phyloP scores from a whole-genome alignment of 2,888 invertebrate genomes.

The Hemicrepidius hirtus region DNA sequence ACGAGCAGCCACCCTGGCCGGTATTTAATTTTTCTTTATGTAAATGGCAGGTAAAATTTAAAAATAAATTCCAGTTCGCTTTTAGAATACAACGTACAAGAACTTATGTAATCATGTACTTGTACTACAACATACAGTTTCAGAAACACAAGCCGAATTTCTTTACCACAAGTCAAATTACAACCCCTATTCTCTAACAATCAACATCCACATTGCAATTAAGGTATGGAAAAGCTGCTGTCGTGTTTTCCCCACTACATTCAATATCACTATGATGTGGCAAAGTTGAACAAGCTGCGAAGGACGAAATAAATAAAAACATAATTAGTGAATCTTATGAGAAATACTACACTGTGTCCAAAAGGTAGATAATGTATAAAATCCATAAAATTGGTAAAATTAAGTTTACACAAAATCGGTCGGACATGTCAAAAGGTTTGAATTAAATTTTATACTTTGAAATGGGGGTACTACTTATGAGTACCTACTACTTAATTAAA shows the following conservation, averaged over 20 bases:
- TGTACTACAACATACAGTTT: constrained; percentile 11
- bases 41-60: neutral
- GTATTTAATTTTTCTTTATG: constrained; percentile 1
- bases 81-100: neutral
- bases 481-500: too few species aligned
- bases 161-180: constrained; percentile 31
- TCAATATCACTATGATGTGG: constrained; percentile 1
- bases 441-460: too few species aligned
- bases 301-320: too few species aligned
- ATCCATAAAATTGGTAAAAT: too few species aligned
- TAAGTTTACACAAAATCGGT: too few species aligned
- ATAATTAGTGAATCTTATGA: too few species aligned
- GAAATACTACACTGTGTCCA: too few species aligned
- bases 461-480: too few species aligned
- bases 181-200: constrained; percentile 33
- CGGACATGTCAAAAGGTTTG: too few species aligned
- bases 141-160: constrained; percentile 17
- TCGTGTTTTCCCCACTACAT: constrained; percentile 25
- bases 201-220: constrained; percentile 36
- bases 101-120: neutral
- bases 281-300: neutral
- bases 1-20: too few species aligned
- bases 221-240: constrained; percentile 20
- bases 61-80: too few species aligned
- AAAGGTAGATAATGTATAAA: too few species aligned